These are phyloP conservation scores for Himalopsyche tibetana DNA, from an alignment of 2,888 invertebrate species.

Conservation along the genomic window DNA sequence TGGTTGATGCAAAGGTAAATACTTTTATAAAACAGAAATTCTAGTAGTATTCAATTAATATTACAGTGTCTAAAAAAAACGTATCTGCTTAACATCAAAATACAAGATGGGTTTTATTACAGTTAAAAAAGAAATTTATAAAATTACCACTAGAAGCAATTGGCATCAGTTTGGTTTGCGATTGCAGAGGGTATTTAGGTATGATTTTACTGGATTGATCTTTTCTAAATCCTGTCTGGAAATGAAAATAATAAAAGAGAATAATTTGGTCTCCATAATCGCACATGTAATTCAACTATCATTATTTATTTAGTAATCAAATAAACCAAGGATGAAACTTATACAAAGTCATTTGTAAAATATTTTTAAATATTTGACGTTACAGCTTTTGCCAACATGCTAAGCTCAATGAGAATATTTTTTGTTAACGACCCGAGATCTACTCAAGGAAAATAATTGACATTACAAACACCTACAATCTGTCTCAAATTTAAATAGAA, in stretches of 20 bases:
- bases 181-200: neutral
- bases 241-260: neutral
- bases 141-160: neutral
- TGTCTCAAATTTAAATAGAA: too few relatives aligned
- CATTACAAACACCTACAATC: too few relatives aligned
- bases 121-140: neutral
- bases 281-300: neutral
- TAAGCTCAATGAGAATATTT: too few relatives aligned
- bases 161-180: neutral
- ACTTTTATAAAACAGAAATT: neutral
- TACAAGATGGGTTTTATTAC: too few relatives aligned
- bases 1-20: too few relatives aligned
- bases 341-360: neutral
- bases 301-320: neutral
- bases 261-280: neutral
- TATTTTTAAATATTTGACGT: too few relatives aligned
- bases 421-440: too few relatives aligned
- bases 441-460: too few relatives aligned
- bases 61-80: neutral
- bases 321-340: neutral
- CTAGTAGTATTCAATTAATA: neutral
- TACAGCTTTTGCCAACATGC: too few relatives aligned
- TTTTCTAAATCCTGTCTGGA: constrained; percentile 44
- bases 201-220: constrained; percentile 25
- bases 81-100: neutral